phyloP scores from a whole-genome alignment of 2,113 vertebrate genomes.

The Microtus richardsoni region DNA sequence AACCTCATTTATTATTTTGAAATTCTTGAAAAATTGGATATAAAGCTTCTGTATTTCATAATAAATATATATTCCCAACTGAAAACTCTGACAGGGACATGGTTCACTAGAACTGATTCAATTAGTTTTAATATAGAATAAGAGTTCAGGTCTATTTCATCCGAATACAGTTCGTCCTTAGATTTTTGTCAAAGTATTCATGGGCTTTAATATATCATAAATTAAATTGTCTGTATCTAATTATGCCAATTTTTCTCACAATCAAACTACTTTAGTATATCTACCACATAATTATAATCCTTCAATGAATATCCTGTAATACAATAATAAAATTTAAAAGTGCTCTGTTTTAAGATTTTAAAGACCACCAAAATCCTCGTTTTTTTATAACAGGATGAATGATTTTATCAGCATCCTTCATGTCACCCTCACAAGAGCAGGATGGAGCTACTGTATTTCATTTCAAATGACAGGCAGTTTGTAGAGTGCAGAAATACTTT shows the following conservation, averaged over 20 bases:
- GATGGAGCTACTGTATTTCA: neutral
- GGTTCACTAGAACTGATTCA: neutral
- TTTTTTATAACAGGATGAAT: neutral
- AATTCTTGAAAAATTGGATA: neutral
- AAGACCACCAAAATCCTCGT: neutral
- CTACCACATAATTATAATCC: neutral
- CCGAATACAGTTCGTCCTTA: neutral
- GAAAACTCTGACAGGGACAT: neutral
- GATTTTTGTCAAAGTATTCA: neutral
- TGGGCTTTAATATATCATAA: neutral
- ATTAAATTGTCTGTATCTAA: conserved; percentile 34
- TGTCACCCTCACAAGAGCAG: neutral
- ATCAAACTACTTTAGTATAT: conserved; percentile 38
- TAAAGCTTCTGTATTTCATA: neutral
- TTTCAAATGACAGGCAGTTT: conserved; percentile 32
- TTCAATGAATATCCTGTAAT: neutral
- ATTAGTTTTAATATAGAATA: neutral
- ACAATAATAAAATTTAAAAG: conserved; percentile 32
- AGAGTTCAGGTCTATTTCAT: neutral
- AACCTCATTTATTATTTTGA: neutral
- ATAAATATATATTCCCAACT: neutral
- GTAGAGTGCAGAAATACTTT: neutral
- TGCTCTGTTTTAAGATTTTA: conserved; percentile 1
- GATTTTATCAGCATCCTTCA: neutral
- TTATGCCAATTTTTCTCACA: neutral